A percentile compares a stretch with the other conserved stretches of the same genome.
Conservation (phyloP, 2,888 invertebrate species). For the Cabera pusaria region DNA sequence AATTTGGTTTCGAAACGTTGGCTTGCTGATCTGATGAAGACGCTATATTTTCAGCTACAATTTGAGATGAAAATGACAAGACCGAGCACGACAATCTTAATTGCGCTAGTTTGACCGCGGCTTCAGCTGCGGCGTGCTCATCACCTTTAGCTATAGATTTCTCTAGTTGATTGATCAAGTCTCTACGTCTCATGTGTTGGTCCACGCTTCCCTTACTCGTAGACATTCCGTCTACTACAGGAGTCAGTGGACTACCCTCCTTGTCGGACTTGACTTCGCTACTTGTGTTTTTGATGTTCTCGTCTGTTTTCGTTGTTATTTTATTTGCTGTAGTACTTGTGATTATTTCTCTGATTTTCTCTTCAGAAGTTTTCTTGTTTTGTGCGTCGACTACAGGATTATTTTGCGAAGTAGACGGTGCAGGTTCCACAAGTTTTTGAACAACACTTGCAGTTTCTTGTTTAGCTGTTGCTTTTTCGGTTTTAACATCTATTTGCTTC, state of each 20-base stretch:
- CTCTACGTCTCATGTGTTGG: conserved; percentile 60
- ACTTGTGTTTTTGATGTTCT: conserved; percentile 20
- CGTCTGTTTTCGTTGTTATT: conserved; percentile 7
- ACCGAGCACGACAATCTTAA: conserved; percentile 90
- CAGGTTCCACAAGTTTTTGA: conserved; percentile 3
- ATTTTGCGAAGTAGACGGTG: conserved; percentile 5
- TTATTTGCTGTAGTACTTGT: conserved; percentile 13
- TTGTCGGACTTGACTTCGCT: background rate
- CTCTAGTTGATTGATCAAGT: conserved; percentile 87
- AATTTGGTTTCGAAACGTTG: conserved; percentile 6
- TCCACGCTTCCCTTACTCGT: conserved; percentile 29
- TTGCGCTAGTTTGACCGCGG: conserved; percentile 90
- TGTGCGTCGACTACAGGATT: background rate
- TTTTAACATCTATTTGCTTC: conserved; percentile 6
- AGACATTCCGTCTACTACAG: conserved; percentile 1
- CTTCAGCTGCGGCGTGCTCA: conserved; percentile 88
- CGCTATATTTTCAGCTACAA: conserved; percentile 48
- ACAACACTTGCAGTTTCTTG: conserved; percentile 2
- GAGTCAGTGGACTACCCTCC: background rate
- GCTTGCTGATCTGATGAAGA: conserved; percentile 15
- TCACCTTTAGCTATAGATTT: conserved; percentile 90
- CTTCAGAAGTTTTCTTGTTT: conserved; percentile 9
- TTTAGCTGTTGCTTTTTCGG: conserved; percentile 5
- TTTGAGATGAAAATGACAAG: conserved; percentile 72
- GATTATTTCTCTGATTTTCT: conserved; percentile 14